Evolutionary conservation across 2,797 vertebrate species (phyloP), one percentile per base, ranked within the genome.

Genomic region (Sparus aurata): DNA sequence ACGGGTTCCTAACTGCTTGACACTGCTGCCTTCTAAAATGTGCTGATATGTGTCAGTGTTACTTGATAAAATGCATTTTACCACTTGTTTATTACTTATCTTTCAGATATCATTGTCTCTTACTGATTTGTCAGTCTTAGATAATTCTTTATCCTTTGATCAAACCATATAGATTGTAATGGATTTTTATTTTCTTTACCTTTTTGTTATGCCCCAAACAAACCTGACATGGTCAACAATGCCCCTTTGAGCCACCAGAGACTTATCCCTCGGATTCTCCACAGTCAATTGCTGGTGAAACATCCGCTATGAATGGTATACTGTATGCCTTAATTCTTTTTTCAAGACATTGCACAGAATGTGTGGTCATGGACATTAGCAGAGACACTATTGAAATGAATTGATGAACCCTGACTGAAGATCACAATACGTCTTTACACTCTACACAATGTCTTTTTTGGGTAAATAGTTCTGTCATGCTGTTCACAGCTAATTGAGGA

Each of bases 171-270:
- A 22, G 12, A 12, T 30, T 63, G 3, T 16, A 15, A 47, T 54
- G 61, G 22, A 2, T 50, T 60, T 60, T 50, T 11, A 43, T n/a
- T 22, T 5, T 10, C 34, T 34, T 34, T 38, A 17, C 41, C 22
- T 16, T 55, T 16, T 55, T 23, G 41, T 60, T 52, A 8, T 30
- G 54, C 20, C 41, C 17, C 6, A 12, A 27, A 57, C 22, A 38
- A 13, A 55, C n/a, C 58, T 50, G 60, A 52, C 45, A 12, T 43
- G 34, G 52, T 58, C 53, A 75, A 64, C 47, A 47, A 45, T 62
- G 38, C 49, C 38, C 27, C 25, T 52, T 55, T 61, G 49, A 60
- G 69, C 27, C 13, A 49, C 17, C 7, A 27, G 17, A 57, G 5
- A 46, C 13, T 9, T 65, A 17, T 52, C 53, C 34, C 13, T 47